These are phyloP conservation scores for Temnothorax ravouxi DNA, from an alignment of 2,888 invertebrate species.

Conservation along the genomic window DNA sequence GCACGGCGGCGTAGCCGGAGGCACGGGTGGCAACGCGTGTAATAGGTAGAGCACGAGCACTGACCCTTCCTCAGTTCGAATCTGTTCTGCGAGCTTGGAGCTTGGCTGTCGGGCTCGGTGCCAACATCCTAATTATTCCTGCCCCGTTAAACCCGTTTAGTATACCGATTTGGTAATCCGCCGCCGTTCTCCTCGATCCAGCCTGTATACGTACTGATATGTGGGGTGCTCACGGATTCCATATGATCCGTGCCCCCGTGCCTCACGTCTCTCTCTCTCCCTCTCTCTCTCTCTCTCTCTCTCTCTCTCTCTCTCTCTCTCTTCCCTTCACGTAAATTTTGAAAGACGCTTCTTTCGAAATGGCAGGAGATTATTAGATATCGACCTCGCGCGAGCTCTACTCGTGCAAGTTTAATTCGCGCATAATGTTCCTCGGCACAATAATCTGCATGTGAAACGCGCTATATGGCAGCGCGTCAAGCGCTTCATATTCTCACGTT, in stretches of 20 bases:
- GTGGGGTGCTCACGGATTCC: slow-evolving; percentile 1
- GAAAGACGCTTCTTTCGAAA: neutral
- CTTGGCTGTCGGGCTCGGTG: slow-evolving; percentile 80
- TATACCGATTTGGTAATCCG: slow-evolving; percentile 82
- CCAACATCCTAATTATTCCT: slow-evolving; percentile 85
- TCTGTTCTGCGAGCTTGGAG: slow-evolving; percentile 77
- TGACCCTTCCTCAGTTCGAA: slow-evolving; percentile 75
- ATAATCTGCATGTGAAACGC: neutral
- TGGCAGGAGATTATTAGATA: neutral
- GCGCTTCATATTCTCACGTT: neutral
- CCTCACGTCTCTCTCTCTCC: too few relatives aligned
- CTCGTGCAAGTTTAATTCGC: neutral
- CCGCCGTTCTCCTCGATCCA: slow-evolving; percentile 76
- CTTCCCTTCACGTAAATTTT: neutral
- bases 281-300: too few relatives aligned
- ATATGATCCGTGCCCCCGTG: neutral
- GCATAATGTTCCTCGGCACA: neutral
- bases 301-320: too few relatives aligned
- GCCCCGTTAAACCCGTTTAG: slow-evolving; percentile 84
- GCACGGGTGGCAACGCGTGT: slow-evolving; percentile 76
- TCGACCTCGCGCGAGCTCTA: neutral
- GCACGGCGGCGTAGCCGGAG: slow-evolving; percentile 39
- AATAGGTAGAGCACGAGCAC: slow-evolving; percentile 71
- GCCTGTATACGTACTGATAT: slow-evolving; percentile 8
- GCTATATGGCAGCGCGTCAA: neutral